Evolutionary conservation across 2,113 vertebrate genomes (phyloP).

Genomic region (pig (Sus scrofa)): T2T-Sscrofa CM000828.6:37007501-37008000

Average conservation of each 20-base stretch:
- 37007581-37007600: not conserved
- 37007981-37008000: not conserved
- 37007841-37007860: not conserved
- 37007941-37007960: constrained; percentile 15
- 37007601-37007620: not conserved
- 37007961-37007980: constrained; percentile 24
- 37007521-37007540: not conserved
- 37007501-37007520: constrained; percentile 1
- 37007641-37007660: not conserved
- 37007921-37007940: constrained; percentile 6
- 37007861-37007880: not conserved
- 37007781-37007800: not conserved
- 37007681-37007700: not conserved
- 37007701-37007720: not conserved
- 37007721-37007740: not conserved
- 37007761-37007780: not conserved
- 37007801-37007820: not conserved
- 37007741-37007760: not conserved
- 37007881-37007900: not conserved
- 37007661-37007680: not conserved
- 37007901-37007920: constrained; percentile 31
- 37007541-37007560: constrained; percentile 17
- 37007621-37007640: not conserved
- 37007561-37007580: not conserved
- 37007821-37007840: not conserved